phyloP scores from a whole-genome alignment of 2,797 vertebrate genomes.

The Enteromius mattozi region DNA sequence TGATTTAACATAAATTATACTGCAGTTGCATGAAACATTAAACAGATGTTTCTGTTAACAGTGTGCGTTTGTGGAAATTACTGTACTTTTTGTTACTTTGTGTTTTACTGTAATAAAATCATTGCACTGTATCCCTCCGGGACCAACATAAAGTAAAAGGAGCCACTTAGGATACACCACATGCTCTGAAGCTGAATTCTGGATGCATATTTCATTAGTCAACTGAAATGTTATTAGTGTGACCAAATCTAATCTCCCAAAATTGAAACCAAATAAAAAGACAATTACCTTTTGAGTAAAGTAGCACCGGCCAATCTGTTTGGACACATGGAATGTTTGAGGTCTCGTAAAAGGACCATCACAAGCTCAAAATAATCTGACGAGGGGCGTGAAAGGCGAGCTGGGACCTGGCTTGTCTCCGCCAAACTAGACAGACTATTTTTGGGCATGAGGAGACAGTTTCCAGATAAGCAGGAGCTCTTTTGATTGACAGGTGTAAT shows the following conservation, averaged over 20 bases:
- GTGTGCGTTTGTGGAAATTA: slow-evolving; percentile 1
- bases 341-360: slow-evolving; percentile 55
- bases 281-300: slow-evolving; percentile 54
- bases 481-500: slow-evolving; percentile 72
- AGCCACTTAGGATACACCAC: neutral
- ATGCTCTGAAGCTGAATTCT: neutral
- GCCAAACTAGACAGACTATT: slow-evolving; percentile 54
- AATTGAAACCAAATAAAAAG: slow-evolving; percentile 52
- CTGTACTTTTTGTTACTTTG: neutral
- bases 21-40: neutral
- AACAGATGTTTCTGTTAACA: slow-evolving; percentile 28
- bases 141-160: neutral
- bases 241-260: slow-evolving; percentile 25
- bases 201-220: slow-evolving; percentile 8
- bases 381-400: slow-evolving; percentile 35
- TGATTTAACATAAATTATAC: slow-evolving; percentile 4
- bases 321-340: slow-evolving; percentile 50
- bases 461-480: slow-evolving; percentile 55
- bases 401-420: slow-evolving; percentile 29
- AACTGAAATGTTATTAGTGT: slow-evolving; percentile 20
- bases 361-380: slow-evolving; percentile 32
- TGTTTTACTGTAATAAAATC: neutral
- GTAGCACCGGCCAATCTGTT: slow-evolving; percentile 37
- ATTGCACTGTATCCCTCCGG: neutral
- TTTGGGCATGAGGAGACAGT: slow-evolving; percentile 59